Percentiles rank a stretch among this genome's conserved stretches.
Conservation (phyloP, 2,888 invertebrate species). For the Hipparchia sbordonii region DNA sequence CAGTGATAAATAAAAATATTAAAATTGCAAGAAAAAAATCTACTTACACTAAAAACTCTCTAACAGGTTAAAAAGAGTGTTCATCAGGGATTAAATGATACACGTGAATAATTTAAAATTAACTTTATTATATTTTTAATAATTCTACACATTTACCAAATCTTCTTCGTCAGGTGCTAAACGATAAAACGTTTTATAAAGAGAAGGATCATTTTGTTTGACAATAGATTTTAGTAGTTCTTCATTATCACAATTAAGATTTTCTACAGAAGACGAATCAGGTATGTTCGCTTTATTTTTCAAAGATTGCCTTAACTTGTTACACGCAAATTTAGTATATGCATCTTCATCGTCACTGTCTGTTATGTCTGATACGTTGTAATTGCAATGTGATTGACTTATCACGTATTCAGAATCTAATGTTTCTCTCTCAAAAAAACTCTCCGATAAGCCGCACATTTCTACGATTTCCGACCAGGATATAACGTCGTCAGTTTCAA, state of each 20-base stretch:
- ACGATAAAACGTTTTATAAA: slow-evolving; percentile 59
- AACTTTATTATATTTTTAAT: neutral
- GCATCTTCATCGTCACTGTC: slow-evolving; percentile 52
- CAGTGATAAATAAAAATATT: slow-evolving; percentile 24
- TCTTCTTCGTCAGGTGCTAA: slow-evolving; percentile 61
- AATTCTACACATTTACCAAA: slow-evolving; percentile 56
- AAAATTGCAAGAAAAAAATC: slow-evolving; percentile 2
- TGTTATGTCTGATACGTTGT: slow-evolving; percentile 52
- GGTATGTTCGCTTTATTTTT: slow-evolving; percentile 56
- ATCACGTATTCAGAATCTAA: slow-evolving; percentile 55
- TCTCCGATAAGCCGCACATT: slow-evolving; percentile 54
- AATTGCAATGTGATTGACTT: slow-evolving; percentile 55
- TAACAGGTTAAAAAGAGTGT: neutral
- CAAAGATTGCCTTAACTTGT: slow-evolving; percentile 66
- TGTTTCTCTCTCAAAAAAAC: slow-evolving; percentile 52
- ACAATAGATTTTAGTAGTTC: slow-evolving; percentile 41
- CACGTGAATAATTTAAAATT: neutral
- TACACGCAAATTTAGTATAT: slow-evolving; percentile 67
- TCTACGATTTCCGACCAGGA: slow-evolving; percentile 70
- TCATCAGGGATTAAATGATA: neutral
- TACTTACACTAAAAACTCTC: slow-evolving; percentile 11
- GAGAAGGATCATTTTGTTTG: slow-evolving; percentile 46
- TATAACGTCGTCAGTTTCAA: slow-evolving; percentile 46
- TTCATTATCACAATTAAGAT: slow-evolving; percentile 51
- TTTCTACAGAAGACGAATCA: slow-evolving; percentile 71